Base-by-base conservation (phyloP, 92 coral and sea anemone species). In the Palythoa caribaeorum region DNA sequence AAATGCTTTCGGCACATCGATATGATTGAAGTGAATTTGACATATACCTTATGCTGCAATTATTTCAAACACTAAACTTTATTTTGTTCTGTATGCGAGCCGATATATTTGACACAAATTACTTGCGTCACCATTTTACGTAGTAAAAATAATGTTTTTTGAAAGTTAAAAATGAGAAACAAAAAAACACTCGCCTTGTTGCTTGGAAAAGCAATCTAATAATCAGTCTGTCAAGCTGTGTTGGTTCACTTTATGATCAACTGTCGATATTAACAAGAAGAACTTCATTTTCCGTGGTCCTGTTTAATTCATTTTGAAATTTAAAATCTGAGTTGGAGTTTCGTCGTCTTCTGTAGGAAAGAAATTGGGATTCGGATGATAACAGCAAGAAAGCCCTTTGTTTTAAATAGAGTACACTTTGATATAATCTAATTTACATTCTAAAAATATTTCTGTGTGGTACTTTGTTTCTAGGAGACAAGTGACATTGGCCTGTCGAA, bases 391-490 rank as follows among this genome's bases (percentile, higher is more conserved):
- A 81, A 81, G 47, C 9, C 21, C 20, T 53, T 77, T 77, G 59
- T 81, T 65, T 10, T 81, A 66, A 81, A 66, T 65, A 66, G 6
- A 81, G 60, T 47, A 37, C n/a, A 65, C 57, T 16, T 38, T 17
- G 39, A 63, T 20, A 66, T 81, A 65, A 65, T 44, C 76, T 81
- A 21, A 66, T 81, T 81, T 44, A 20, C 14, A n/a, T n/a, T 65
- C 59, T 63, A 20, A 81, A 81, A 66, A 76, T 65, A 21, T 66
- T 65, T 81, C 40, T 10, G 1, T 39, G 17, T 60, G 36, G 9
- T 15, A 65, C 75, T 54, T 40, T 15, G 76, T 81, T 81, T 50
- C 86, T 66, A 66, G 44, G 76, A 81, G 74, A 65, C 75, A 38
- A 65, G 8, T 10, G 11, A 59, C 21, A 14, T 10, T 47, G 39